Base-by-base conservation (phyloP, 1,140 invertebrate species). In the Hesperophylax magnus region DNA sequence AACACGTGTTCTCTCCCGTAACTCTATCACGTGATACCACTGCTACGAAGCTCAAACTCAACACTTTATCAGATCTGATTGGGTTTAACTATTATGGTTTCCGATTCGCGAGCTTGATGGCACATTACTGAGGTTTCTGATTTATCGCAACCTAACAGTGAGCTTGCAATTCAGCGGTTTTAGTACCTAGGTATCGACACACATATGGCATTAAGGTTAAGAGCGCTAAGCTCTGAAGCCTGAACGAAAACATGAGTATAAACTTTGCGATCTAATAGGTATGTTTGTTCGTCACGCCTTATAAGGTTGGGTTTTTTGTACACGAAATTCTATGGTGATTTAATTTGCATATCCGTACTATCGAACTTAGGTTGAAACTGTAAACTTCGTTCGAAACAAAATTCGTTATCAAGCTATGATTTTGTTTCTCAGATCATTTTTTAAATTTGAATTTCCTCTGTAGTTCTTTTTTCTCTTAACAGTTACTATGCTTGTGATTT, bases 1-100 rank as follows among this genome's bases (percentile, higher is more conserved):
- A 34, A 79, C 77, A 79, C 77, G 60, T 71, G 77, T 71, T 56
- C 52, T 53, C n/a, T 52, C 76, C 34, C 52, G n/a, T 20, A 17
- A 27, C 22, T 27, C 9, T 11, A 31, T 27, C 24, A 17, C 63
- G 63, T 31, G 63, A n/a, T 67, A n/a, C 4, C 63, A 11, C 31
- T 67, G 22, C 63, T n/a, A 67, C 63, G 31, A 31, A 27, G 63
- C 31, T 24, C 61, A 8, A 34, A 34, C 61, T 31, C 27, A 31
- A 6, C n/a, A 67, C 18, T 54, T 54, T 53, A 53, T 52, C 22
- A 20, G 47, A 39, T 20, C 17, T 39, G 65, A 69, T 20, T 39
- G 65, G 6, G 11, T 69, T 18, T 52, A n/a, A 53, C n/a, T 27
- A 22, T 53, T 72, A 24, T 54, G 69, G 52, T 53, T 72, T 72